phyloP scores from a whole-genome alignment of 1,140 invertebrate genomes.

The Himalopsyche phryganea region DNA sequence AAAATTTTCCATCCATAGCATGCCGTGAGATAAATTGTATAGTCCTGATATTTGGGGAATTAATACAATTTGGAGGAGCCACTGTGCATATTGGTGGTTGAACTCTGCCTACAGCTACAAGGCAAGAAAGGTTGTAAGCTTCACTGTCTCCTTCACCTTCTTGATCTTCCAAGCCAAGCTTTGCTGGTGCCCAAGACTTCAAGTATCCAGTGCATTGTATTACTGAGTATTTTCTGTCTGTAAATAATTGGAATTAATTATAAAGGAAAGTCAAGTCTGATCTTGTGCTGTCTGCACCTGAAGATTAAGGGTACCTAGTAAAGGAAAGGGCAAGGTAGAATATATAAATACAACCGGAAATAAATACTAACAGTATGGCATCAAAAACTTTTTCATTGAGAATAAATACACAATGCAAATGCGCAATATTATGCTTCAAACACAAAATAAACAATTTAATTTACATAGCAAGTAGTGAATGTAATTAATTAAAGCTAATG shows the following conservation, averaged over 20 bases:
- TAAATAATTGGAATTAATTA: not conserved
- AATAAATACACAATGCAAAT: no score
- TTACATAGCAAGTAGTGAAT: no score
- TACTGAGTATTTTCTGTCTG: constrained; percentile 46
- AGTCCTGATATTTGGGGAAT: constrained; percentile 38
- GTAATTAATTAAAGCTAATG: no score
- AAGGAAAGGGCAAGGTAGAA: no score
- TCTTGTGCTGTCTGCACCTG: no score
- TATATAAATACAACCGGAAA: no score
- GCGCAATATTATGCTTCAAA: no score
- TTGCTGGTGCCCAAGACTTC: constrained; percentile 82
- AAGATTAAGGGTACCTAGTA: no score
- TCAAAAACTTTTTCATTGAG: no score
- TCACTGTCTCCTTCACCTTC: constrained; percentile 67
- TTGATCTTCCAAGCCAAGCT: constrained; percentile 50
- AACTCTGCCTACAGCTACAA: constrained; percentile 77
- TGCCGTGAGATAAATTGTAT: constrained; percentile 82
- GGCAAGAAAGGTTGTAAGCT: constrained; percentile 75
- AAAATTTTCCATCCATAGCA: constrained; percentile 91
- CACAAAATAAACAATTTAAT: no score
- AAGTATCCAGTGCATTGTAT: constrained; percentile 67
- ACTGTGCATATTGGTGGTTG: constrained; percentile 47
- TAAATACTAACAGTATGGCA: no score
- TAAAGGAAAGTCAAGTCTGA: no score
- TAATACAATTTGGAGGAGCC: constrained; percentile 17